phyloP scores from a whole-genome alignment of 2,113 vertebrate genomes.

The Hippocampus abdominalis region DNA sequence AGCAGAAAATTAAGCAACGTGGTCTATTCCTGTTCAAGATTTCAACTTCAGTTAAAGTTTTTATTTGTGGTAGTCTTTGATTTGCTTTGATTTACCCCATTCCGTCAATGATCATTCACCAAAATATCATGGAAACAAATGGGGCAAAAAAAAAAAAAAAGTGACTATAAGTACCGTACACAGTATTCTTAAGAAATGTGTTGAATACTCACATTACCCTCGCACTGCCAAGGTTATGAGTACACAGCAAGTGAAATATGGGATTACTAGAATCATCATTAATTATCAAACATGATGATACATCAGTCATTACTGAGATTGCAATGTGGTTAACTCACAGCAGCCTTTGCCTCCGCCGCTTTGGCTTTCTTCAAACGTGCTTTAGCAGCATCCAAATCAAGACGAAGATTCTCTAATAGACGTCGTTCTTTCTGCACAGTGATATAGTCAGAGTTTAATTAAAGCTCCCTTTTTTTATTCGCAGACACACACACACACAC shows the following conservation, averaged over 20 bases:
- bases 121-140: neutral
- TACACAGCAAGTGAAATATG: conserved; percentile 60
- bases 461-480: neutral
- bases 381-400: conserved; percentile 93
- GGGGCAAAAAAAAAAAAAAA: neutral
- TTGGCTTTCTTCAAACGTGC: conserved; percentile 93
- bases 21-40: neutral
- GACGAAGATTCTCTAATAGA: conserved; percentile 88
- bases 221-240: conserved; percentile 85
- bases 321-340: conserved; percentile 70
- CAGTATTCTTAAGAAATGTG: conserved; percentile 8
- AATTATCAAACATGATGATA: neutral
- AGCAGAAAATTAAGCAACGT: neutral
- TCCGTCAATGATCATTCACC: neutral
- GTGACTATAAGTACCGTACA: neutral
- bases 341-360: conserved; percentile 88
- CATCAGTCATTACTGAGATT: neutral
- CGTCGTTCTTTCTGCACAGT: conserved; percentile 83
- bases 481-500: no score
- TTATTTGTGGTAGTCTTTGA: neutral
- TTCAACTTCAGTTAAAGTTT: neutral
- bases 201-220: conserved; percentile 93
- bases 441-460: neutral
- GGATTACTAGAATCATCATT: neutral
- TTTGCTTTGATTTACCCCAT: neutral